Evolutionary conservation across 2,797 vertebrate genomes (phyloP).

Genomic region (Sebastes baramenuke): DNA sequence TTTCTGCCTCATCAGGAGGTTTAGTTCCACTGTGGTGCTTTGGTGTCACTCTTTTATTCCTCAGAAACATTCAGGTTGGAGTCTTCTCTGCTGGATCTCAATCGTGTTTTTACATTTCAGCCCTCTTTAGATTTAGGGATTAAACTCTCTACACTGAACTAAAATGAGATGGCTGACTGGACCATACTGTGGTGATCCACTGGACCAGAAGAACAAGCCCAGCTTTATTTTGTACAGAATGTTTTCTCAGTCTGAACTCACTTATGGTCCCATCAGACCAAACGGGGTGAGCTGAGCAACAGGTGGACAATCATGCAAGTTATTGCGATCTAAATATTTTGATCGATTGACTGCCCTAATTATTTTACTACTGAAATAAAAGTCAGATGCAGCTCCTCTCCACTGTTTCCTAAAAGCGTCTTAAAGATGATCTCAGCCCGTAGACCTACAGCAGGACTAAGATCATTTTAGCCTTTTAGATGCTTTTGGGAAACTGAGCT

Average conservation of each 20-base stretch:
- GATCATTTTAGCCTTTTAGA: no score
- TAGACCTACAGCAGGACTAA: no score
- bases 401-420: no score
- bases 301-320: no score
- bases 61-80: not conserved
- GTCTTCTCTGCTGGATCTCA: not conserved
- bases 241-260: not conserved
- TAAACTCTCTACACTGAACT: conserved; percentile 1
- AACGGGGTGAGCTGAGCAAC: no score
- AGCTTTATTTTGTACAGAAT: not conserved
- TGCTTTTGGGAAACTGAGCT: no score
- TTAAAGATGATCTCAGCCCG: no score
- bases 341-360: no score
- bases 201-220: not conserved
- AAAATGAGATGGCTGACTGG: not conserved
- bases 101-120: not conserved
- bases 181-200: not conserved
- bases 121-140: conserved; percentile 13
- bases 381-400: no score
- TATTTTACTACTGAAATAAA: no score
- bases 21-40: conserved; percentile 24
- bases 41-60: not conserved
- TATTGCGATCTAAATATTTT: no score
- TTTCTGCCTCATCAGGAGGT: conserved; percentile 15
- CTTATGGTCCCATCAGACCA: no score